Evolutionary conservation across 2,888 invertebrate genomes (phyloP), one percentile per base, ranked within the genome.

Genomic region (Ophioninae sp.): DNA sequence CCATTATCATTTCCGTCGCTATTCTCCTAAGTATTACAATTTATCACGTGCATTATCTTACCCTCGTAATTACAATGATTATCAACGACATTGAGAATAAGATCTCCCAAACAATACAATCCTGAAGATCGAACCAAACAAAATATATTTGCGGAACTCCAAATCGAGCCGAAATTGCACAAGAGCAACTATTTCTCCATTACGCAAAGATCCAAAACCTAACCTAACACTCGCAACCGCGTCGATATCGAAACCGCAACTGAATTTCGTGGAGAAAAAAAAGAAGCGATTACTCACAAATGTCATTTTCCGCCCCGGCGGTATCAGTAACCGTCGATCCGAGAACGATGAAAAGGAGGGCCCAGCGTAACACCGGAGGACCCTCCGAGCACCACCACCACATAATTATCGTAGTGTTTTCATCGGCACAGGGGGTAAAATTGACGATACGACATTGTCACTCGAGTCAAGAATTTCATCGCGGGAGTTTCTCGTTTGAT

Each of bases 301-400:
- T 88, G 75, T 91, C 91, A 87, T 91, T 91, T 83, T 88, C 90
- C 77, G 88, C 90, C 30, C 76, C 64, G 17, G 83, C 85, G 67
- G 72, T 74, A 61, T 80, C 85, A 5, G 85, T 79, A 58, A 74
- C 74, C 73, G 84, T 84, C 81, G 84, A 83, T 68, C 85, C 74
- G 56, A 82, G 85, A 73, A 88, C 80, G 69, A 86, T 87, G 82
- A 88, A 74, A n/a, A 89, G 82, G 79, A 84, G 82, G 75, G 79
- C 73, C 84, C 84, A 79, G 58, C 81, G 79, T 37, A 79, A 67
- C 30, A 79, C 82, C 81, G 84, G 75, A 63, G 84, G 84, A 82
- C 84, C 82, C 82, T 71, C 82, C 75, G 81, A 72, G 58, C 81
- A 79, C 81, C 64, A 81, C 81, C 78, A 81, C 81, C 78, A 79